Evolutionary conservation across 2,888 invertebrate genomes (phyloP).

Genomic region (Rugalucina vietnamica): DNA sequence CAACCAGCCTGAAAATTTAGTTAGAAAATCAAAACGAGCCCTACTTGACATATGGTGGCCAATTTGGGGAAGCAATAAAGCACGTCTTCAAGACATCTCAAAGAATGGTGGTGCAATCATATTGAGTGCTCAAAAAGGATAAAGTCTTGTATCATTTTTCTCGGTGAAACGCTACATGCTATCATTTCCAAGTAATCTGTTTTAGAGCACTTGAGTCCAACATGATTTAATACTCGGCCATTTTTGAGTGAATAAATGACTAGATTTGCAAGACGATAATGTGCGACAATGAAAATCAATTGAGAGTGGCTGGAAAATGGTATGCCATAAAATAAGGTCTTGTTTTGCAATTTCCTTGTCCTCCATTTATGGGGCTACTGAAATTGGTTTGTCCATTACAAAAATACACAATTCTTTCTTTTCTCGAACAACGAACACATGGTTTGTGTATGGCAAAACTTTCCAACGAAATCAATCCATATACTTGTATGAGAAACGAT

Average conservation of each 20-base stretch:
- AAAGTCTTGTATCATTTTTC: background rate
- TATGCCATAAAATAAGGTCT: too few species aligned
- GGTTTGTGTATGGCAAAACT: too few species aligned
- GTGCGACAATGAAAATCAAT: conserved; percentile 56
- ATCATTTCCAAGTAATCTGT: conserved; percentile 21
- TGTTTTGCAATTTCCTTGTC: too few species aligned
- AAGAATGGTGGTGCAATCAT: background rate
- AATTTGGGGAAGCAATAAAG: background rate
- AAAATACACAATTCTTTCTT: too few species aligned
- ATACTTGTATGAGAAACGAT: too few species aligned
- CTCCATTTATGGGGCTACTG: too few species aligned
- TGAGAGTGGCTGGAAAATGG: conserved; percentile 10
- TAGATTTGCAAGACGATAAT: conserved; percentile 44
- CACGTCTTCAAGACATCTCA: background rate
- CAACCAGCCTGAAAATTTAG: too few species aligned
- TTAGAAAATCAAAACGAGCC: too few species aligned
- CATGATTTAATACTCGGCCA: conserved; percentile 32
- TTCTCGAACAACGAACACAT: too few species aligned
- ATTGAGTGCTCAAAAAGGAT: background rate
- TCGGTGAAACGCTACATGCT: conserved; percentile 4
- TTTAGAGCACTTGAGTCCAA: conserved; percentile 16
- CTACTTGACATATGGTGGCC: background rate
- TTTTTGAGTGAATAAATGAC: conserved; percentile 25
- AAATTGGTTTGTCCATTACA: too few species aligned
- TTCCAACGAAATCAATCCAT: too few species aligned